Conservation (phyloP, 2,797 vertebrate species). For the Sebastes iracundus region DNA sequence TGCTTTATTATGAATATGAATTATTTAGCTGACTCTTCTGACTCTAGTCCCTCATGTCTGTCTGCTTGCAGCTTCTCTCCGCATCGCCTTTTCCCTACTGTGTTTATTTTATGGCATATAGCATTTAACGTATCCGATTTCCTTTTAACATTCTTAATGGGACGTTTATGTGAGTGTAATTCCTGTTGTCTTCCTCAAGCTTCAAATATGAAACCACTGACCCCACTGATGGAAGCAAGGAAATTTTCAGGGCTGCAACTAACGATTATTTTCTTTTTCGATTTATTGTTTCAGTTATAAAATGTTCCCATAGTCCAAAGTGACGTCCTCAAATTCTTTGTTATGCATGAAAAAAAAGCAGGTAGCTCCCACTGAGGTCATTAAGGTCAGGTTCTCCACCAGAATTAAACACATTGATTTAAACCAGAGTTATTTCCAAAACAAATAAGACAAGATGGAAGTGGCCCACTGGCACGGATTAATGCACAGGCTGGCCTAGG, state of each 20-base stretch:
- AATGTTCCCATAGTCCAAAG: not conserved
- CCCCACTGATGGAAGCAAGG: not conserved
- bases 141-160: not conserved
- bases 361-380: no score
- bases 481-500: no score
- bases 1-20: constrained; percentile 55
- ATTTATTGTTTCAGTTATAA: not conserved
- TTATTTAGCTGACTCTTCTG: constrained; percentile 47
- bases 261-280: not conserved
- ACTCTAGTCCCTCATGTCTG: not conserved
- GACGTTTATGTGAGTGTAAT: not conserved
- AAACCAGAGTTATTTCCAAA: no score
- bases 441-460: no score
- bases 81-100: not conserved
- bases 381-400: not conserved
- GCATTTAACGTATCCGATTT: not conserved
- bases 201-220: not conserved
- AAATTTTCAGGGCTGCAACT: not conserved
- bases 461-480: no score
- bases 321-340: not conserved
- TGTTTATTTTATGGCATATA: not conserved
- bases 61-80: not conserved
- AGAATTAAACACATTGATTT: no score
- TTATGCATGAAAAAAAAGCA: not conserved
- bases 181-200: not conserved